Evolutionary conservation across 2,888 invertebrate genomes (phyloP).

Genomic region (Drosophila yooni): DNA sequence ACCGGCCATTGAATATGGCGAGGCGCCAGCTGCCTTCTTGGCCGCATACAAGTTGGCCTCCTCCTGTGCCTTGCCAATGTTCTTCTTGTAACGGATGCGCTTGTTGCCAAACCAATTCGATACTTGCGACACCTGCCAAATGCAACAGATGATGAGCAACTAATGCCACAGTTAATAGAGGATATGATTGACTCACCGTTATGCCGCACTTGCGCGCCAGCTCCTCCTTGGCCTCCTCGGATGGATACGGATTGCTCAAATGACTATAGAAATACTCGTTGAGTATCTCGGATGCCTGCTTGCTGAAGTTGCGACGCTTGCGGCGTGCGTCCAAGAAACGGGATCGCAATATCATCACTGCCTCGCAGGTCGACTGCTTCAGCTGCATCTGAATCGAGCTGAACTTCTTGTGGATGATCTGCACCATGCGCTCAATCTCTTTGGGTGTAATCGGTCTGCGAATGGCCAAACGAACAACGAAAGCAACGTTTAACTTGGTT

Average conservation of each 20-base stretch:
- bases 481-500: not conserved
- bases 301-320: slow-evolving; percentile 99
- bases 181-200: slow-evolving; percentile 88
- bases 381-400: slow-evolving; percentile 99
- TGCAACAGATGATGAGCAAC: not conserved
- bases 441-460: slow-evolving; percentile 96
- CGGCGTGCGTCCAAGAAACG: slow-evolving; percentile 92
- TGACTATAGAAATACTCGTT: slow-evolving; percentile 99
- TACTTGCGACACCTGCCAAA: slow-evolving; percentile 88
- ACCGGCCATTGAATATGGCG: slow-evolving; percentile 94
- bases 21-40: slow-evolving; percentile 97
- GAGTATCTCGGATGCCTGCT: slow-evolving; percentile 99
- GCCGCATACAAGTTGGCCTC: slow-evolving; percentile 99
- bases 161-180: not conserved
- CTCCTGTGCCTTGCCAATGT: slow-evolving; percentile 99
- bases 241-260: slow-evolving; percentile 99
- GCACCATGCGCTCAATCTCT: slow-evolving; percentile 99
- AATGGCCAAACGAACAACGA: not conserved
- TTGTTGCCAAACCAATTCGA: slow-evolving; percentile 99
- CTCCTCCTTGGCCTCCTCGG: slow-evolving; percentile 99
- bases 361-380: slow-evolving; percentile 99
- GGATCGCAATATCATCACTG: slow-evolving; percentile 97
- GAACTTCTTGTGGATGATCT: slow-evolving; percentile 99
- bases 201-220: slow-evolving; percentile 99
- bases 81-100: slow-evolving; percentile 99